Evolutionary conservation across 2,113 vertebrate species (phyloP).

Genomic region (Edolisoma coerulescens): DNA sequence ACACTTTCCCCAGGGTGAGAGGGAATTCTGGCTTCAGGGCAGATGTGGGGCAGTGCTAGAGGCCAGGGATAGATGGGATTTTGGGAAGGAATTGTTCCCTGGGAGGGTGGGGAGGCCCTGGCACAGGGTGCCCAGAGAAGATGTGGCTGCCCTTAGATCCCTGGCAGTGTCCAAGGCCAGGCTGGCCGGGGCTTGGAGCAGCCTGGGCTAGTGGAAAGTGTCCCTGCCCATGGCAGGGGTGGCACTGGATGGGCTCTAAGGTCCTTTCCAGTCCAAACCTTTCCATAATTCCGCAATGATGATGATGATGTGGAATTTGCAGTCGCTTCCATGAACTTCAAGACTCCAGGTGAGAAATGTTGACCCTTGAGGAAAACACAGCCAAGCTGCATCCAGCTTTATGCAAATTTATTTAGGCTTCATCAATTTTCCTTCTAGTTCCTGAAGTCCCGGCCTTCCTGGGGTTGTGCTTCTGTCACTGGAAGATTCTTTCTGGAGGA

Average conservation of each 20-base stretch:
- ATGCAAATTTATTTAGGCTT: background rate
- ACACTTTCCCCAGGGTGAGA: background rate
- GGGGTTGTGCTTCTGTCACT: background rate
- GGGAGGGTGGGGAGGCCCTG: background rate
- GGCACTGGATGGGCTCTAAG: fast-evolving
- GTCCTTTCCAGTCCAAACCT: background rate
- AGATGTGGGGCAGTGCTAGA: background rate
- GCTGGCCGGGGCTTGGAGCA: background rate
- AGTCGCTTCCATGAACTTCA: background rate
- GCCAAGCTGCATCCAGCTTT: background rate
- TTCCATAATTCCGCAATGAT: background rate
- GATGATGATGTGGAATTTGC: background rate
- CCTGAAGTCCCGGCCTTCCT: background rate
- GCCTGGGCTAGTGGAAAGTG: background rate
- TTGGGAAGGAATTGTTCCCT: background rate
- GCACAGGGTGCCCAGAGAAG: background rate
- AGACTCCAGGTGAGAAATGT: background rate
- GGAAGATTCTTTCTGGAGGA: background rate
- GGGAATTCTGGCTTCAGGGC: background rate
- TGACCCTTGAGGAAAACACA: background rate
- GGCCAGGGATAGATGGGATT: background rate
- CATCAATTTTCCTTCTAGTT: background rate
- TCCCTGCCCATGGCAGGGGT: background rate
- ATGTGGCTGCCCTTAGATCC: background rate
- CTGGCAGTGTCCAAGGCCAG: background rate